Evolutionary conservation across 2,113 vertebrate species (phyloP).

Genomic region (Salvelinus alpinus): DNA sequence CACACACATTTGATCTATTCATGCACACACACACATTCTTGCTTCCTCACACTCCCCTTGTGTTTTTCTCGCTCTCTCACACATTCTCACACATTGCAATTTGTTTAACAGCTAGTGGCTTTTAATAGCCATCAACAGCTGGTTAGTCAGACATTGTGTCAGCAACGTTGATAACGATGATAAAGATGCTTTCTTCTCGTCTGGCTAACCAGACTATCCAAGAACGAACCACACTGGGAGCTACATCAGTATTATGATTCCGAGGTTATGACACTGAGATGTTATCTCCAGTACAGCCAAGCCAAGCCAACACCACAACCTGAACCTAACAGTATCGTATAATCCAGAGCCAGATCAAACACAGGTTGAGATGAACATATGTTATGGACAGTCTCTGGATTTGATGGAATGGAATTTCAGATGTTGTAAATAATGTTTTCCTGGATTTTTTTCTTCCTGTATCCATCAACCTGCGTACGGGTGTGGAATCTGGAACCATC

Average conservation of each 20-base stretch:
- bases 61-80: background rate
- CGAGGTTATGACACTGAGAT: background rate
- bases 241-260: background rate
- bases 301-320: background rate
- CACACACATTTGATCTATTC: background rate
- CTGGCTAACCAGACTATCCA: background rate
- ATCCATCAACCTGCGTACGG: slow-evolving; percentile 24
- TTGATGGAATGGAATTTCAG: background rate
- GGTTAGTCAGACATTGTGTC: background rate
- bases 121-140: slow-evolving; percentile 20
- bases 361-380: slow-evolving; percentile 9
- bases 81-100: background rate
- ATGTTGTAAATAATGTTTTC: background rate
- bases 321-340: background rate
- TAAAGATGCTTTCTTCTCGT: background rate
- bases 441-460: slow-evolving; percentile 11
- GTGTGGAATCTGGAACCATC: slow-evolving; percentile 26
- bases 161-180: background rate
- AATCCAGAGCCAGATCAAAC: slow-evolving; percentile 7
- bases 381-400: background rate
- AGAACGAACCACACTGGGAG: background rate
- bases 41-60: background rate
- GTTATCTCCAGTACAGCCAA: background rate
- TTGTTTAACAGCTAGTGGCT: slow-evolving; percentile 2
- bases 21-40: background rate